A percentile compares a stretch with the other conserved stretches of the same genome.
Evolutionary conservation across 2,888 invertebrate species (phyloP).

Genomic region (Spilarctia lutea): DNA sequence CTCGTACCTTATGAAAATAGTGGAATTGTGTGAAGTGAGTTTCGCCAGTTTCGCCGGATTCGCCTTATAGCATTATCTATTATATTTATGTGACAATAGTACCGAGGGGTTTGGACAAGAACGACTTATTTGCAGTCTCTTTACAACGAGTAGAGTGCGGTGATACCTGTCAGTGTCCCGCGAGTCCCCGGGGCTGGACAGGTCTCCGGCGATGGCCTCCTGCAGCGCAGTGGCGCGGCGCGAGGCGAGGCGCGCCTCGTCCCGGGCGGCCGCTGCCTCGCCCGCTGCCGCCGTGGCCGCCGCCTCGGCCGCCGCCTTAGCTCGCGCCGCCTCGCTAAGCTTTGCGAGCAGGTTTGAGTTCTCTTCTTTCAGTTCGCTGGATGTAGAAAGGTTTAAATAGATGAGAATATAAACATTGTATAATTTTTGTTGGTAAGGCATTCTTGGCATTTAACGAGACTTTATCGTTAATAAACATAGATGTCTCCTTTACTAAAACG

Average conservation of each 20-base stretch:
- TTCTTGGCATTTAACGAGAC: too few species aligned
- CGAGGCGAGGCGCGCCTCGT: conserved; percentile 95
- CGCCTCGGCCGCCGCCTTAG: conserved; percentile 92
- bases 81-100: too few species aligned
- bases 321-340: conserved; percentile 91
- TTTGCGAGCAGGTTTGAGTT: conserved; percentile 89
- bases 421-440: neutral
- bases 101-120: too few species aligned
- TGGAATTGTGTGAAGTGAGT: too few species aligned
- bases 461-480: too few species aligned
- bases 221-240: conserved; percentile 96
- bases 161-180: conserved; percentile 87
- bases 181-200: conserved; percentile 89
- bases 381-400: neutral
- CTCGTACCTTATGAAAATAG: too few species aligned
- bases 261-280: conserved; percentile 90
- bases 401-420: neutral
- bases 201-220: conserved; percentile 95
- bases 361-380: conserved; percentile 93
- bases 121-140: too few species aligned
- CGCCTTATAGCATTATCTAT: too few species aligned
- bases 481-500: too few species aligned
- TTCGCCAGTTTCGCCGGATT: too few species aligned
- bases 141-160: neutral
- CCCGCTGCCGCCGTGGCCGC: conserved; percentile 90